These are phyloP conservation scores for Blastomussa wellsi DNA, from an alignment of 92 coral and sea anemone species.

Conservation along the genomic window DNA sequence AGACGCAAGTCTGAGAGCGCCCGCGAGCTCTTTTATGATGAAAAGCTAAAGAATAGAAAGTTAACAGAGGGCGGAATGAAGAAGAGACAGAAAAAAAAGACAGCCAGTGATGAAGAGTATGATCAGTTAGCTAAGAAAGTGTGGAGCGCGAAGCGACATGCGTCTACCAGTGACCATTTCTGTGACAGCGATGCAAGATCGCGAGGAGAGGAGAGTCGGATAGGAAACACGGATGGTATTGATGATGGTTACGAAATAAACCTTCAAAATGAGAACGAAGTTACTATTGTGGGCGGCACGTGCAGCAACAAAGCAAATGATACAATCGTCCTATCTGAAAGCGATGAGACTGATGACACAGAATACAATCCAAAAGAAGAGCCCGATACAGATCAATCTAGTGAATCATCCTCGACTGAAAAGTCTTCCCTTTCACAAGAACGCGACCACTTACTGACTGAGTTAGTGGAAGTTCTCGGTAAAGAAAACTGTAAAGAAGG, in stretches of 20 bases:
- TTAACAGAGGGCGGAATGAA: background rate
- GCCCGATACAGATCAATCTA: constrained; percentile 8
- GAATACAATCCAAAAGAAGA: constrained; percentile 14
- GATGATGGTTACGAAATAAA: background rate
- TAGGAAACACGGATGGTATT: background rate
- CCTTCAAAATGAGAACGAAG: no score
- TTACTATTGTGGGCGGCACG: no score
- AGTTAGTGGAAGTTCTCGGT: constrained; percentile 51
- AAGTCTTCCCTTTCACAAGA: constrained; percentile 13
- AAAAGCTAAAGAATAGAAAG: background rate
- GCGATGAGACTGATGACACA: background rate
- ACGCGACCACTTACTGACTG: constrained; percentile 42
- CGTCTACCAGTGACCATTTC: background rate
- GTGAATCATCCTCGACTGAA: background rate
- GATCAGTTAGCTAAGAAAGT: constrained; percentile 20
- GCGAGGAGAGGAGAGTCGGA: background rate
- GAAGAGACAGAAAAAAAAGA: constrained; percentile 1
- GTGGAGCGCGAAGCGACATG: constrained; percentile 19
- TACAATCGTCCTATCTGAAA: background rate
- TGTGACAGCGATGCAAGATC: background rate
- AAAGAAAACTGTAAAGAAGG: constrained; percentile 38
- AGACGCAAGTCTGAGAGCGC: background rate
- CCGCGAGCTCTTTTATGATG: background rate
- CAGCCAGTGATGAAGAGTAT: constrained; percentile 50
- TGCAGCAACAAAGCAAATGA: no score